Percentiles rank a stretch among this genome's conserved stretches.
These are phyloP conservation scores for Cyrtodaria siliqua DNA, from an alignment of 2,888 invertebrate genomes.

Conservation along the genomic window DNA sequence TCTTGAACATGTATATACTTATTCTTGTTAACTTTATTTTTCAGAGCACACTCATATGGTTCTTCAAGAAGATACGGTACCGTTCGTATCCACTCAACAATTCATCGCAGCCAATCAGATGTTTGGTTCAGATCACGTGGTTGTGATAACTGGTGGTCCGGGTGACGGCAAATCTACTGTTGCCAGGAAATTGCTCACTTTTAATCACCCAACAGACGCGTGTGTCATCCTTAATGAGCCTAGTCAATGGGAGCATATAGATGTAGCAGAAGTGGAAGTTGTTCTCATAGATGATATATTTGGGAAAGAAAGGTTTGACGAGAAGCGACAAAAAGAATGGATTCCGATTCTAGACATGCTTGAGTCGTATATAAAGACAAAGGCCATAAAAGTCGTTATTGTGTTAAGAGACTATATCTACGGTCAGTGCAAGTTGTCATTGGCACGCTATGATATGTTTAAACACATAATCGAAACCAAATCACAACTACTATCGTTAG, in stretches of 20 bases:
- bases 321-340: background rate
- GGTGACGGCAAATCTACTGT: constrained; percentile 12
- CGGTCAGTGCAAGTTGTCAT: background rate
- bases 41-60: constrained; percentile 4
- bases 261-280: background rate
- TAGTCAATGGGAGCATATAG: constrained; percentile 8
- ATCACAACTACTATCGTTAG: background rate
- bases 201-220: background rate
- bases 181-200: background rate
- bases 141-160: background rate
- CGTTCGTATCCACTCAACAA: constrained; percentile 3
- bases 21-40: no score
- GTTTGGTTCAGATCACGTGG: background rate
- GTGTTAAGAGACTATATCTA: background rate
- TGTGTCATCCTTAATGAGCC: constrained; percentile 1
- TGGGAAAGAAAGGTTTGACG: constrained; percentile 8
- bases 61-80: background rate
- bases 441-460: constrained; percentile 10
- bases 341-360: constrained; percentile 10
- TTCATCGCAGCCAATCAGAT: background rate
- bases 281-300: constrained; percentile 19
- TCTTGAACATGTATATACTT: no score
- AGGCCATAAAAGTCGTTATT: constrained; percentile 2
- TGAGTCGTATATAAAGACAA: background rate
- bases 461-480: background rate